Conservation (phyloP, 2,797 vertebrate genomes). For the Spinus pinus region DNA sequence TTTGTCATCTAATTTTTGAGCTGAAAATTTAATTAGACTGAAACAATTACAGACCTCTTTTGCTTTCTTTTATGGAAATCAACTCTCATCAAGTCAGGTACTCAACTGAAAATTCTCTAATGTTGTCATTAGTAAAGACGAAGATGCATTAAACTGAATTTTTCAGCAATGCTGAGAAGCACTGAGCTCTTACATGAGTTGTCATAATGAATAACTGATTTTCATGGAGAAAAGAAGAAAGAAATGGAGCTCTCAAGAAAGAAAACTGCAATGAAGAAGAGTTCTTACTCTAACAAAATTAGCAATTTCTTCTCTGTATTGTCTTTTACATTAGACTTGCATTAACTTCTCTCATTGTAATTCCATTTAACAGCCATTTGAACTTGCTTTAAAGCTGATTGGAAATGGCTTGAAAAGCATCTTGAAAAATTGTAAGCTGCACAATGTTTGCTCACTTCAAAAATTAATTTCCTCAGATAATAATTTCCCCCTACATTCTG, state of each 20-base stretch:
- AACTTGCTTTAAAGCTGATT: neutral
- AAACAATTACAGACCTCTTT: neutral
- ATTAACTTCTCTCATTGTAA: neutral
- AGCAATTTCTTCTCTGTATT: neutral
- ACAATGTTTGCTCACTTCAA: slow-evolving; percentile 34
- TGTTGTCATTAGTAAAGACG: slow-evolving; percentile 6
- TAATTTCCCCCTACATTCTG: neutral
- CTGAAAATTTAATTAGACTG: neutral
- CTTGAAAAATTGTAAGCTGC: neutral
- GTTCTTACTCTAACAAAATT: neutral
- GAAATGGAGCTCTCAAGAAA: neutral
- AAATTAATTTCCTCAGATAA: slow-evolving; percentile 10
- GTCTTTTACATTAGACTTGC: neutral
- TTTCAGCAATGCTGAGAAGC: slow-evolving; percentile 22
- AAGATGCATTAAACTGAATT: neutral
- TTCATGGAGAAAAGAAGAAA: neutral
- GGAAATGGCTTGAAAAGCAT: neutral
- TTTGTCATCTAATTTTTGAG: neutral
- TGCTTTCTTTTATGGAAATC: neutral
- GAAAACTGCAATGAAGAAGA: neutral
- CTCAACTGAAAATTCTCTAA: neutral
- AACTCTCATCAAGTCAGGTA: neutral
- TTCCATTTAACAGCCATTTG: neutral
- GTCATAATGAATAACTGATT: neutral
- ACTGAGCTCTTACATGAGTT: neutral